Evolutionary conservation across 2,888 invertebrate genomes (phyloP).

Genomic region (Carterocephalus palaemon): DNA sequence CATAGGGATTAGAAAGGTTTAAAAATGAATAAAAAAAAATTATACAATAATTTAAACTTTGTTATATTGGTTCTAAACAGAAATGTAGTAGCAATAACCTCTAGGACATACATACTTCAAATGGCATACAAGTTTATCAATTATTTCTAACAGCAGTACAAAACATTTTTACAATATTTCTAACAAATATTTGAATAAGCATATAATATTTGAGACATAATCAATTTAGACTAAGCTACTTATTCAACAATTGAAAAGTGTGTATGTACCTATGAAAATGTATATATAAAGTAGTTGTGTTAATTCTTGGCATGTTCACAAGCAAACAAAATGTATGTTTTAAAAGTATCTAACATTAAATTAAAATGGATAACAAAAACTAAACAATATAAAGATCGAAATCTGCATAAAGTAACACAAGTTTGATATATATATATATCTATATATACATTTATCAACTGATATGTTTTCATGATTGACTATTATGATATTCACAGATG

Average conservation of each 20-base stretch:
- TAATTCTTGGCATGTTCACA: too few species aligned
- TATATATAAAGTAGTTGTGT: too few species aligned
- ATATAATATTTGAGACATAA: conserved; percentile 25
- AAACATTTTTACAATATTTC: conserved; percentile 37
- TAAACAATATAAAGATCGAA: too few species aligned
- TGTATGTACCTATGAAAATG: too few species aligned
- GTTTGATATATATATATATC: too few species aligned
- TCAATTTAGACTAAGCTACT: conserved; percentile 23
- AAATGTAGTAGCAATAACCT: conserved; percentile 42
- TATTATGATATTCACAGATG: too few species aligned
- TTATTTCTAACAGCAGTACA: conserved; percentile 58
- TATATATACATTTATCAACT: too few species aligned
- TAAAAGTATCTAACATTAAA: too few species aligned
- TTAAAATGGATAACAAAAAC: too few species aligned
- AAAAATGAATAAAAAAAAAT: conserved; percentile 32
- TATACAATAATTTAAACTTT: conserved; percentile 67
- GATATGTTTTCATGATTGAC: too few species aligned
- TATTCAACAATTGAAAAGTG: conserved; percentile 3
- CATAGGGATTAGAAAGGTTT: not conserved
- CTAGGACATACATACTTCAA: conserved; percentile 56
- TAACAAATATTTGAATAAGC: conserved; percentile 25
- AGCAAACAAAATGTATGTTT: too few species aligned
- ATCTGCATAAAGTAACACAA: too few species aligned
- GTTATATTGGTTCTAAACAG: conserved; percentile 52
- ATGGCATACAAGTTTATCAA: conserved; percentile 46